phyloP scores from a whole-genome alignment of 2,888 invertebrate genomes.

The Folsomia manolachei region DNA sequence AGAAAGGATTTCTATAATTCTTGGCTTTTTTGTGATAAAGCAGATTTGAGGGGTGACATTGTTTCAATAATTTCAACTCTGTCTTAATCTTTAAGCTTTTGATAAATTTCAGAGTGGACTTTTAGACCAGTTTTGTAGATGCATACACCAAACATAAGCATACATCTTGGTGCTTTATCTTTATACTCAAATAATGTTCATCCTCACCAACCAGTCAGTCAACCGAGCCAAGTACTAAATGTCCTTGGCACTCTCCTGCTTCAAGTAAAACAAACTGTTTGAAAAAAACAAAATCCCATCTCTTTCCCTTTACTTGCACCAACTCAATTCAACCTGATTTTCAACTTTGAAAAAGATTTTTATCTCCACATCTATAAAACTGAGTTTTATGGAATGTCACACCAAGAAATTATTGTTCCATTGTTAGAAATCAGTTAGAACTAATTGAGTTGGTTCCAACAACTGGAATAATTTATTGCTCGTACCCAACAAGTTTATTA shows the following conservation, averaged over 20 bases:
- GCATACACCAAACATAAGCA: not conserved
- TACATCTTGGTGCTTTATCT: not conserved
- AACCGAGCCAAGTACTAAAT: not conserved
- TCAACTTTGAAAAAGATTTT: constrained; percentile 37
- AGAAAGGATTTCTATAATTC: no score
- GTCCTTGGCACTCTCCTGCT: no score
- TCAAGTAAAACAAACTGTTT: no score
- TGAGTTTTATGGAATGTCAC: not conserved
- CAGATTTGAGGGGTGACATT: not conserved
- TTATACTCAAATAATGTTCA: not conserved
- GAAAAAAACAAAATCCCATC: no score
- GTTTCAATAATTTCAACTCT: not conserved
- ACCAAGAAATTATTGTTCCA: not conserved
- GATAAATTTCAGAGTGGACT: not conserved
- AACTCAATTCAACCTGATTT: constrained; percentile 40
- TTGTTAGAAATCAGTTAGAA: not conserved
- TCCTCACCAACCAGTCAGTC: not conserved
- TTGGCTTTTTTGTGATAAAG: no score
- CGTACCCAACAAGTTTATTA: not conserved
- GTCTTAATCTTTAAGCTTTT: not conserved
- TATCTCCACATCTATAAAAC: constrained; percentile 11
- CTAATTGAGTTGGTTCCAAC: not conserved
- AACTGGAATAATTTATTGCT: constrained; percentile 1
- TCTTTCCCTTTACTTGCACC: no score
- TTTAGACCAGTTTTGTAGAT: not conserved